These are phyloP conservation scores for Pilophorus perplexus DNA, from an alignment of 2,888 invertebrate genomes.

Conservation along the genomic window DNA sequence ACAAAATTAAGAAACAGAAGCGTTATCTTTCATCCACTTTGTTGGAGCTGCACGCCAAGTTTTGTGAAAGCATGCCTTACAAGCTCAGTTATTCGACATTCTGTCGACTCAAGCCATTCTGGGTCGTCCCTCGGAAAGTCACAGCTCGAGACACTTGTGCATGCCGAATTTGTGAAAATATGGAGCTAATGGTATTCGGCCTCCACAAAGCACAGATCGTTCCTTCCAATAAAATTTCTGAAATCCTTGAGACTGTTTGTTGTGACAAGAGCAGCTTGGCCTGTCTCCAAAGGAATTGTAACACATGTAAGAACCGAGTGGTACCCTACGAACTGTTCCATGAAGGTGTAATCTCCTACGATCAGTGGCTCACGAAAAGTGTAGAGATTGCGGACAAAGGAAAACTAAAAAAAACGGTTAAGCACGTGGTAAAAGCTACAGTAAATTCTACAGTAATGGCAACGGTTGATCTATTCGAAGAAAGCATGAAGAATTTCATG, in stretches of 20 bases:
- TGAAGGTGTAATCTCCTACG: not conserved
- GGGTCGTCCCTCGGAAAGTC: constrained; percentile 7
- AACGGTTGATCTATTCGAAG: constrained; percentile 21
- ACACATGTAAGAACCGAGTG: not conserved
- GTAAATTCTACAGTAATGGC: constrained; percentile 6
- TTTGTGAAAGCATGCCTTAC: constrained; percentile 9
- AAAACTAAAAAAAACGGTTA: not conserved
- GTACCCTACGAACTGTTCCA: not conserved
- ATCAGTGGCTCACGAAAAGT: constrained; percentile 5
- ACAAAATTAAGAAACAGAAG: not conserved
- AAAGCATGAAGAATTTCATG: constrained; percentile 13
- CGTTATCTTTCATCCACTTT: constrained; percentile 1
- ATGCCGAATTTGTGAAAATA: constrained; percentile 14
- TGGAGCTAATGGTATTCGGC: constrained; percentile 2
- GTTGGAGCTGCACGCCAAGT: constrained; percentile 5
- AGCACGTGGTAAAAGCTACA: constrained; percentile 12
- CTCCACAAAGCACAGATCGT: constrained; percentile 2
- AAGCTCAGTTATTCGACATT: constrained; percentile 12
- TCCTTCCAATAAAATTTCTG: not conserved
- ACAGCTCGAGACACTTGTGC: constrained; percentile 11
- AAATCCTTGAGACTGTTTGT: constrained; percentile 12
- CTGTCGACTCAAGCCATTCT: constrained; percentile 13
- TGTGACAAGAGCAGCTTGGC: constrained; percentile 13
- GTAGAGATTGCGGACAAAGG: not conserved
- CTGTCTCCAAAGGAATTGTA: constrained; percentile 13